These are phyloP conservation scores for Drosophila antonietae DNA, from an alignment of 2,888 invertebrate genomes.

Conservation along the genomic window DNA sequence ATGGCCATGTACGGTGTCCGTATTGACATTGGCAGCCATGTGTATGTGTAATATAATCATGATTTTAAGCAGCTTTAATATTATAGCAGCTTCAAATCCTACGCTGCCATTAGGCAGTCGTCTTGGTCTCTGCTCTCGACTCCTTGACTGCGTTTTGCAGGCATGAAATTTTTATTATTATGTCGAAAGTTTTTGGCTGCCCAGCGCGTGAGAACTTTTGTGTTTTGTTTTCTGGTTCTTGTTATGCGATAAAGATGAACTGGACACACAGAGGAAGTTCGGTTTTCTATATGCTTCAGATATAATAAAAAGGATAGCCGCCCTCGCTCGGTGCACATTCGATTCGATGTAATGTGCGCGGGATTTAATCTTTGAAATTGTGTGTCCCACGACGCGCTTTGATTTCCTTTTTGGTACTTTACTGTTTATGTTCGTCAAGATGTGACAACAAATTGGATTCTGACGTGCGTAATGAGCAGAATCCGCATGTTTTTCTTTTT, in stretches of 20 bases:
- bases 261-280: conserved; percentile 42
- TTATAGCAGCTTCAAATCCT: conserved; percentile 23
- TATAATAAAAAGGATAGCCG: conserved; percentile 48
- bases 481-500: conserved; percentile 44
- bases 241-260: conserved; percentile 65
- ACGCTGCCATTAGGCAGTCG: conserved; percentile 13
- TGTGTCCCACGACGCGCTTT: conserved; percentile 53
- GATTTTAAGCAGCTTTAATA: conserved; percentile 72
- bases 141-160: conserved; percentile 32
- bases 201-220: conserved; percentile 1
- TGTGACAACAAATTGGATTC: conserved; percentile 74
- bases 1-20: conserved; percentile 23
- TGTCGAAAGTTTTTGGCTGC: conserved; percentile 60
- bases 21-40: conserved; percentile 47
- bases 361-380: conserved; percentile 72
- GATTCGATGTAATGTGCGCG: conserved; percentile 59
- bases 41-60: conserved; percentile 62
- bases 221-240: conserved; percentile 40
- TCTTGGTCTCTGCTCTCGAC: conserved; percentile 13
- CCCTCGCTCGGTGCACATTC: conserved; percentile 26
- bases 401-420: conserved; percentile 39
- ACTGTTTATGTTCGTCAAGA: conserved; percentile 52
- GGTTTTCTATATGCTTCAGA: conserved; percentile 1
- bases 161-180: conserved; percentile 74
- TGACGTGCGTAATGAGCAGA: conserved; percentile 69